Evolutionary conservation across 1,140 invertebrate species (phyloP).

Genomic region (Anoplolepis gracilipes): DNA sequence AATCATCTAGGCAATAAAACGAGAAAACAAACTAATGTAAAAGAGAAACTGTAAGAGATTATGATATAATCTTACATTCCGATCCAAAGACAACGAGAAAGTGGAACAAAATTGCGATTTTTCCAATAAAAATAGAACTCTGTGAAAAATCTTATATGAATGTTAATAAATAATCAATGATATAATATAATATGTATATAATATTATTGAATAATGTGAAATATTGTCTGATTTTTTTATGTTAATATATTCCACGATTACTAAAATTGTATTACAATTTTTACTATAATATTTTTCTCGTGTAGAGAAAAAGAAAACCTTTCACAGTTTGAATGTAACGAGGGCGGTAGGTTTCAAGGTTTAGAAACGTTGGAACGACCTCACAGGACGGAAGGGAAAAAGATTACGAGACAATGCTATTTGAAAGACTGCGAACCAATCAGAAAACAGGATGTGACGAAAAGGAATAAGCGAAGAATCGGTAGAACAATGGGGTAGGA

Average conservation of each 20-base stretch:
- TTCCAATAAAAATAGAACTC: neutral
- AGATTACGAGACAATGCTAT: neutral
- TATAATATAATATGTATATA: too few species aligned
- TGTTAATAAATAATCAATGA: too few species aligned
- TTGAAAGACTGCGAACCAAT: neutral
- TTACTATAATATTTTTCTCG: too few species aligned
- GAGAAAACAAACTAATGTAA: neutral
- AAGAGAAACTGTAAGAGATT: neutral
- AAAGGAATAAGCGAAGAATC: neutral
- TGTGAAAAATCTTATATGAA: too few species aligned
- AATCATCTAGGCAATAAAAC: conserved; percentile 48
- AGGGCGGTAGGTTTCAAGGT: conserved; percentile 71
- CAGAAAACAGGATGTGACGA: neutral
- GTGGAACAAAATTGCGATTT: too few species aligned
- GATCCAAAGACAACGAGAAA: too few species aligned
- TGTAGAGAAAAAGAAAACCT: conserved; percentile 63
- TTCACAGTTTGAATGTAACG: conserved; percentile 69
- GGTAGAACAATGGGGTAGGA: neutral
- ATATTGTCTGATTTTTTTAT: too few species aligned
- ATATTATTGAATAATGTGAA: too few species aligned
- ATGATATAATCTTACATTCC: neutral
- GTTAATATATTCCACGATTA: neutral
- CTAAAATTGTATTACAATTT: neutral
- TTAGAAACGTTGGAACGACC: conserved; percentile 67
- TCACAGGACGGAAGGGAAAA: conserved; percentile 21